Evolutionary conservation across 1,140 invertebrate species (phyloP).

Genomic region (Thalassaphorura encarpata): DNA sequence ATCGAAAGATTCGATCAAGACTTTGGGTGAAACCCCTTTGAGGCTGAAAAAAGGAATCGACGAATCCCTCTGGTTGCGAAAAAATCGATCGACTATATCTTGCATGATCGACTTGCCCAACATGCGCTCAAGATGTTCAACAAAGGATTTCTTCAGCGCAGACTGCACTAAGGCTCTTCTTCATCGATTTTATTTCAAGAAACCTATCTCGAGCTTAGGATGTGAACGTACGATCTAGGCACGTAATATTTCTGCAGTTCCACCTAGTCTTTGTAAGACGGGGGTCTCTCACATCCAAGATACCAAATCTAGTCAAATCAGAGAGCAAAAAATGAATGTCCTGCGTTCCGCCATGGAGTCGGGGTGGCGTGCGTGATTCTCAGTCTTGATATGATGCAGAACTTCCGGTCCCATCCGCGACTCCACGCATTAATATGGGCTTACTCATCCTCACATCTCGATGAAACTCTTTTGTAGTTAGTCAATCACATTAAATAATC

Average conservation of each 20-base stretch:
- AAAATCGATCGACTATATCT: slow-evolving; percentile 33
- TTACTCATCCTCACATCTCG: too few relatives aligned
- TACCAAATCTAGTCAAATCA: not conserved
- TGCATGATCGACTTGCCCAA: slow-evolving; percentile 32
- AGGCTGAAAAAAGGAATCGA: slow-evolving; percentile 30
- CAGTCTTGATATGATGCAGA: not conserved
- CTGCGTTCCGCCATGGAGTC: not conserved
- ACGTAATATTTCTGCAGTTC: not conserved
- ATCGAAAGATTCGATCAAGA: slow-evolving; percentile 29
- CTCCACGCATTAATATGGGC: too few relatives aligned
- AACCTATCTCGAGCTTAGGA: not conserved
- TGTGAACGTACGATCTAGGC: not conserved
- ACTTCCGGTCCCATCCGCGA: slow-evolving; percentile 1
- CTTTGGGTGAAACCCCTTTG: slow-evolving; percentile 32
- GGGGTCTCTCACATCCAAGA: not conserved
- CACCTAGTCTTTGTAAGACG: not conserved
- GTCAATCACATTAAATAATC: too few relatives aligned
- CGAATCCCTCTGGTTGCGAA: slow-evolving; percentile 26
- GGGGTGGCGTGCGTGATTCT: not conserved
- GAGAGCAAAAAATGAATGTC: too few relatives aligned
- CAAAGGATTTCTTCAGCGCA: slow-evolving; percentile 27
- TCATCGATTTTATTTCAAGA: slow-evolving; percentile 27
- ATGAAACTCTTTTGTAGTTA: too few relatives aligned
- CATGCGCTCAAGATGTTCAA: slow-evolving; percentile 31
- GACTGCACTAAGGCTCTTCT: slow-evolving; percentile 25